Base-by-base conservation (phyloP, 2,888 invertebrate genomes). In the Linnaemya tessellans region DNA sequence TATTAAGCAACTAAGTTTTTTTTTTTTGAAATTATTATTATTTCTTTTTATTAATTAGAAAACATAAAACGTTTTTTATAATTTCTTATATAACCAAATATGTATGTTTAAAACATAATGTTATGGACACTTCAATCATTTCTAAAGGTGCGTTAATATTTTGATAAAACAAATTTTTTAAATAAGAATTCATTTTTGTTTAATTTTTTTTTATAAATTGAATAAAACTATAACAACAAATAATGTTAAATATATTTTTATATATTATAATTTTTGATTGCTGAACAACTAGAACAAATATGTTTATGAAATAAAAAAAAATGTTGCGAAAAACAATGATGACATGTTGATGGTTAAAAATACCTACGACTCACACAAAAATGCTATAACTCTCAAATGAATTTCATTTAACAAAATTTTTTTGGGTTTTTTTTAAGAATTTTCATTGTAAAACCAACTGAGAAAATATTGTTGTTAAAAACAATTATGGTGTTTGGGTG, bases 181-280 rank as follows among this genome's bases (percentile, higher is more conserved):
- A 73, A 51, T 54, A 30, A 65, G 41, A 49, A 30, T 54, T 2
- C n/a, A n/a, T 13, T n/a, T 10, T 43, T 56, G 58, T 38, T 65
- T 51, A 18, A 41, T 35, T 15, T 38, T 46, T 51, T 30, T 41
- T 78, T 79, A 38, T 71, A 73, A 54, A 38, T 68, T 78, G 70
- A 79, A 74, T 74, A 74, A 74, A 78, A 74, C 43, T 75, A 71
- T 75, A 84, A 81, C 81, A 85, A 85, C 85, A 85, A 81, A 67
- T 74, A 75, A 78, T 62, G 73, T 56, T 30, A 20, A 11, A 41
- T 10, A 41, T 38, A 60, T 35, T 18, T 38, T 25, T 58, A 30
- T 65, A 18, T 62, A n/a, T 56, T 13, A 18, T 49, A 75, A 64
- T 74, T 56, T 65, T 49, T 58, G 70, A 18, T 64, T 51, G 10